These are phyloP conservation scores for Emydocephalus ijimae DNA, from an alignment of 2,113 vertebrate genomes.

Conservation along the genomic window DNA sequence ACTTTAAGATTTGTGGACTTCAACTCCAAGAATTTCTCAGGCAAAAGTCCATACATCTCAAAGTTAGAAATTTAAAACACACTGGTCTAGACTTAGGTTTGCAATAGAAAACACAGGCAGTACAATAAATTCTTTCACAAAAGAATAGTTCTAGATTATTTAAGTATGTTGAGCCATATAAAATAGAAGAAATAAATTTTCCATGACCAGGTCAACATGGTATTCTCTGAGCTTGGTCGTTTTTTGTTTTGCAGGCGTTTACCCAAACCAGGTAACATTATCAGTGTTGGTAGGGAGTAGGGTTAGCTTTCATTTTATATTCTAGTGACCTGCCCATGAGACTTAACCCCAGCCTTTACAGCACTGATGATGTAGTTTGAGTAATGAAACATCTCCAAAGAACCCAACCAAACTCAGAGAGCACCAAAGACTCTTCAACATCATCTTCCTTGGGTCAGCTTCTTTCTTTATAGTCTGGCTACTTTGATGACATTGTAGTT, in stretches of 20 bases:
- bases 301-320: neutral
- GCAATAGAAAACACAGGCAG: neutral
- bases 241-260: neutral
- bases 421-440: neutral
- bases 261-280: neutral
- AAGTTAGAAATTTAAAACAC: neutral
- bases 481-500: neutral
- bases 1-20: neutral
- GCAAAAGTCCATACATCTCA: neutral
- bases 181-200: neutral
- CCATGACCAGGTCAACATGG: neutral
- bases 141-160: neutral
- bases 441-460: neutral
- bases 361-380: neutral
- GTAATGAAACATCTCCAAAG: neutral
- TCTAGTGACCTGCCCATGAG: neutral
- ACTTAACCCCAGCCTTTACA: neutral
- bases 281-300: neutral
- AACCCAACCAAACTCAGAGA: neutral
- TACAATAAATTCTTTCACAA: neutral
- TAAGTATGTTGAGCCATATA: neutral
- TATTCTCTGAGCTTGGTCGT: neutral
- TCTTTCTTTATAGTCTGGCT: neutral
- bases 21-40: neutral
- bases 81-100: neutral